Conservation (phyloP, 23 tunicate species). For the Diplosoma virens region DNA sequence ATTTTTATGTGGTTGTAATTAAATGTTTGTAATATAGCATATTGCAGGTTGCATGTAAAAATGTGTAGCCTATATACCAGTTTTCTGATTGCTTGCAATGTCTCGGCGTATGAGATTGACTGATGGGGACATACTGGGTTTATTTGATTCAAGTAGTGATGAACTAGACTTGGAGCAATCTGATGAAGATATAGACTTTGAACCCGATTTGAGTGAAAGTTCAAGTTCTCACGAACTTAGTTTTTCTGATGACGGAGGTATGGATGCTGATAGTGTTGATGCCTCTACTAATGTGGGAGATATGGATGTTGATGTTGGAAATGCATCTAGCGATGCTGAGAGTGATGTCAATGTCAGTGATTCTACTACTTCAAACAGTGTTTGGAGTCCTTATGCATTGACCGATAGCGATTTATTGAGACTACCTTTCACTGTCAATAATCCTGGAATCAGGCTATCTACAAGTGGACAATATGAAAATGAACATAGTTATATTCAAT, state of each 20-base stretch:
- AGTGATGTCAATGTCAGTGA: constrained; percentile 4
- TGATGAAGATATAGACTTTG: no score
- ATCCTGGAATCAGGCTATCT: constrained; percentile 39
- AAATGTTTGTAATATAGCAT: no score
- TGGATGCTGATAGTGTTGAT: constrained; percentile 33
- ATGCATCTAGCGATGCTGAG: constrained; percentile 16
- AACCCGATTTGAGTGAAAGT: no score
- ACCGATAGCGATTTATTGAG: constrained; percentile 26
- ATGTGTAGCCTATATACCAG: no score
- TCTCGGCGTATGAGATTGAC: no score
- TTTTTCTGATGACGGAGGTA: constrained; percentile 16
- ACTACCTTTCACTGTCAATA: constrained; percentile 31
- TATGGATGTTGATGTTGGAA: constrained; percentile 14
- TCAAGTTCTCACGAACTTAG: constrained; percentile 23
- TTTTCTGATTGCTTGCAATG: no score
- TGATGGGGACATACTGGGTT: no score
- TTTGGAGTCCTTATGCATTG: constrained; percentile 18
- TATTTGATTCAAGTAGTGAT: no score
- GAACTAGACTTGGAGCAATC: no score
- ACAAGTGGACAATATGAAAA: constrained; percentile 34
- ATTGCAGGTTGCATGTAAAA: no score
- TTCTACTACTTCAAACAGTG: constrained; percentile 26
- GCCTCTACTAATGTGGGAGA: not conserved
- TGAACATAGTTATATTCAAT: constrained; percentile 34
- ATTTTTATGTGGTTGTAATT: no score